A percentile compares a stretch with the other conserved stretches of the same genome.
These are phyloP conservation scores for Troides oblongomaculatus DNA, from an alignment of 2,888 invertebrate species.

Conservation along the genomic window DNA sequence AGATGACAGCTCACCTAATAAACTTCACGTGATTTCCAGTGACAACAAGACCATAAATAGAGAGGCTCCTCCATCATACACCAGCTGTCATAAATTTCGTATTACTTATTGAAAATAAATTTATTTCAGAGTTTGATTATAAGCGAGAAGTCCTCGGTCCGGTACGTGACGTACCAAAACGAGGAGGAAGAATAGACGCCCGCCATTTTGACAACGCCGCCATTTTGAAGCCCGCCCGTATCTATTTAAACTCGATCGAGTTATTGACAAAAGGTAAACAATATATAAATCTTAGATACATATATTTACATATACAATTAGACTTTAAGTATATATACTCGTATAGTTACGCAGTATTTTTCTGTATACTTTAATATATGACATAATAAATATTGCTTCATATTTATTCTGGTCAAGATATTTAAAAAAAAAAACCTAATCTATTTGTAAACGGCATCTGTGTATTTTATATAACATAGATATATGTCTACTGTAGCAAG, in stretches of 20 bases:
- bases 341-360: constrained; percentile 18
- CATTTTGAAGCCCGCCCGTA: constrained; percentile 52
- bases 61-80: too few relatives aligned
- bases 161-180: constrained; percentile 97
- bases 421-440: constrained; percentile 16
- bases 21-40: too few relatives aligned
- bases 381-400: constrained; percentile 21
- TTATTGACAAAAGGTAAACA: not conserved
- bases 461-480: constrained; percentile 10
- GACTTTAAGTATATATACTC: constrained; percentile 10
- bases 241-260: constrained; percentile 15
- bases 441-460: not conserved
- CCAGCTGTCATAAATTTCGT: too few relatives aligned
- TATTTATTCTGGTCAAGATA: constrained; percentile 36
- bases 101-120: too few relatives aligned
- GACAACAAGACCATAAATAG: too few relatives aligned
- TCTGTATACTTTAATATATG: constrained; percentile 35
- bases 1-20: too few relatives aligned
- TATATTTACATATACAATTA: constrained; percentile 13
- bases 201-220: constrained; percentile 44
- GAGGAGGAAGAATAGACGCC: constrained; percentile 87
- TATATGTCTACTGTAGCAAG: constrained; percentile 25
- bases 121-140: constrained; percentile 89
- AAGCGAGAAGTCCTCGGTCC: constrained; percentile 94
- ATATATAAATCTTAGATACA: constrained; percentile 31